Base-by-base conservation (phyloP, 2,797 vertebrate genomes). In the Helostoma temminkii region DNA sequence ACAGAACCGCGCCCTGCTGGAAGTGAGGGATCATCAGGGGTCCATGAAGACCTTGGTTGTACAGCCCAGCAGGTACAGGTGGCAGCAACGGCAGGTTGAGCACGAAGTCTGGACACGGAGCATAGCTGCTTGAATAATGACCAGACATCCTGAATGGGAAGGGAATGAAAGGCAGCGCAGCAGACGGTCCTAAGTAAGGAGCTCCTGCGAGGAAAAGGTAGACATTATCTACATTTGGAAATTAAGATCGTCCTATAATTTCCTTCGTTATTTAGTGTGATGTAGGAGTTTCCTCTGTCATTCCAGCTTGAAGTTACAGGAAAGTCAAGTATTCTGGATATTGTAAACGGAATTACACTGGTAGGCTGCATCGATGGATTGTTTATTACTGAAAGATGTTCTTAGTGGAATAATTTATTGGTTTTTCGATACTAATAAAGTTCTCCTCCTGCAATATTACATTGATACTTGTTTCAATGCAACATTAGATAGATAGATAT, bases 21-120 rank as follows among this genome's bases (percentile, higher is more conserved):
- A 56, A 10, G 3, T 41, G 48, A 6, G 67, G 49, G 18, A 73
- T 8, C 43, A 76, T 39, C 4, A 43, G n/a, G 6, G 70, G 42
- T 24, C 64, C 47, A 8, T 0, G n/a, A 22, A 60, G 25, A 32
- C 19, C 8, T 0, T 12, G 6, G 7, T 26, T 36, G 47, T 57
- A 61, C 11, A 56, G 19, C 6, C 43, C 58, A 2, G 48, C 12
- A 10, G 74, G 43, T 3, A 54, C 1, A 1, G 71, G 28, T 0
- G 60, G 39, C 1, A 52, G 3, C 65, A 45, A 47, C 0, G 71
- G 59, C 52, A 65, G 21, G 53, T 39, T 55, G 60, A 70, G 9
- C 34, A 81, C 9, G 19, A 74, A 0, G 46, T 55, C 53, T 0
- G 64, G 49, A 49, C 3, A 21, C 1, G 54, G 50, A 11, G 5